Evolutionary conservation across 2,888 invertebrate species (phyloP).

Genomic region (Drosophila formosana): DNA sequence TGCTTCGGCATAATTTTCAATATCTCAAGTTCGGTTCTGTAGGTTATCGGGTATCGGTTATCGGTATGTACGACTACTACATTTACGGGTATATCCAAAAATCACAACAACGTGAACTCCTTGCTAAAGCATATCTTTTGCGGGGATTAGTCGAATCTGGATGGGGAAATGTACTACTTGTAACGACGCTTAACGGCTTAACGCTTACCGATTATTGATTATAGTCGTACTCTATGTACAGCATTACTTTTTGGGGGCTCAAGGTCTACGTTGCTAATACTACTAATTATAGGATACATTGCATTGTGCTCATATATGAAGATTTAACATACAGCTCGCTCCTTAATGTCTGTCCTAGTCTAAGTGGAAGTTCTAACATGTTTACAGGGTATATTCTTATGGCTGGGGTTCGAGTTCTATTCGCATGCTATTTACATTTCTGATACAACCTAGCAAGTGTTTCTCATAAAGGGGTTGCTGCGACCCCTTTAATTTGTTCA

Average conservation of each 20-base stretch:
- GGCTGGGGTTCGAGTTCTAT: slow-evolving; percentile 6
- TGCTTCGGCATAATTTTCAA: slow-evolving; percentile 77
- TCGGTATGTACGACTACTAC: slow-evolving; percentile 32
- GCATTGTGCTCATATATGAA: slow-evolving; percentile 81
- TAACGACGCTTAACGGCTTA: slow-evolving; percentile 29
- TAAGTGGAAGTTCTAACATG: slow-evolving; percentile 16
- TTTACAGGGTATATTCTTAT: slow-evolving; percentile 19
- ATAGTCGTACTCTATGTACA: slow-evolving; percentile 46
- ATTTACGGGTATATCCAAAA: slow-evolving; percentile 36
- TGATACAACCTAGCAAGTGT: slow-evolving; percentile 82
- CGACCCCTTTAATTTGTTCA: slow-evolving; percentile 41
- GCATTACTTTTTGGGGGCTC: slow-evolving; percentile 28
- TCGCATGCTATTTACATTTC: slow-evolving; percentile 68
- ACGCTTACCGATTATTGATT: slow-evolving; percentile 32
- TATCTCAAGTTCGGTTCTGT: slow-evolving; percentile 33
- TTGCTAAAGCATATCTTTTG: slow-evolving; percentile 51
- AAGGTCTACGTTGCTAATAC: slow-evolving; percentile 56
- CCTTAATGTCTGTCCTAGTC: slow-evolving; percentile 4
- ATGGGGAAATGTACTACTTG: slow-evolving; percentile 25
- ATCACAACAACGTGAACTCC: slow-evolving; percentile 67
- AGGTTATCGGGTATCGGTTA: slow-evolving; percentile 17
- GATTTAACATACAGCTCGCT: slow-evolving; percentile 59
- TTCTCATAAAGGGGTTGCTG: slow-evolving; percentile 34
- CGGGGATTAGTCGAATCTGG: slow-evolving; percentile 29
- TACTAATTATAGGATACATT: slow-evolving; percentile 83